Evolutionary conservation across 2,797 vertebrate genomes (phyloP).

Genomic region (Pelochelys cantorii): DNA sequence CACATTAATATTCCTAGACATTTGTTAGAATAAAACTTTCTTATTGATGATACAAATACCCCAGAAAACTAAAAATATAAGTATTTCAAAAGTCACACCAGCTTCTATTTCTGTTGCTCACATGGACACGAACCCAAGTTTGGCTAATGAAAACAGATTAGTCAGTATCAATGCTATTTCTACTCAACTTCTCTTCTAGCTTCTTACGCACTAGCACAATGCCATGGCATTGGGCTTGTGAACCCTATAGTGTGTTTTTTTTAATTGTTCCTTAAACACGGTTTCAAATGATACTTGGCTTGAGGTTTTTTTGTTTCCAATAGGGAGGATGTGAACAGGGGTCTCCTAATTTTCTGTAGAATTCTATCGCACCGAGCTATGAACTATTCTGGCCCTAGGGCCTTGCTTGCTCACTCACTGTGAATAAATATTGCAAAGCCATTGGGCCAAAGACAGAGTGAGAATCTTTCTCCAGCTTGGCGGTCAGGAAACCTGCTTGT

Average conservation of each 20-base stretch:
- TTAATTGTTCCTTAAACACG: neutral
- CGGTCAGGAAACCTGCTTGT: neutral
- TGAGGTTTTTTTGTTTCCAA: neutral
- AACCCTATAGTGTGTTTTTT: neutral
- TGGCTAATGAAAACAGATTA: neutral
- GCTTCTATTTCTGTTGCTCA: neutral
- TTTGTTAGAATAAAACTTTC: neutral
- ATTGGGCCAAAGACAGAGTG: neutral
- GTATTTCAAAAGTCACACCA: neutral
- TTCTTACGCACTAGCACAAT: neutral
- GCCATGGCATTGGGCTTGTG: neutral
- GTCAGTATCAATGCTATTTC: neutral
- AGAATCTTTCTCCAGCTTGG: neutral
- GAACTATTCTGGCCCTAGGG: neutral
- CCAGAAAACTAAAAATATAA: neutral
- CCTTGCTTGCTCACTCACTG: neutral
- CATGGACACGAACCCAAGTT: neutral
- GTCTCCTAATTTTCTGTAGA: neutral
- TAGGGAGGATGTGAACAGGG: too few relatives aligned
- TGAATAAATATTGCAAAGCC: neutral
- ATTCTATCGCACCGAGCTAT: neutral
- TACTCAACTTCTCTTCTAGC: neutral
- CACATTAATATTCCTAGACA: neutral
- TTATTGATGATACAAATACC: neutral
- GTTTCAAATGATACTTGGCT: neutral